Evolutionary conservation across 2,113 vertebrate genomes (phyloP), one percentile per base, ranked within the genome.

Genomic region (Ceyx melanurus): DNA sequence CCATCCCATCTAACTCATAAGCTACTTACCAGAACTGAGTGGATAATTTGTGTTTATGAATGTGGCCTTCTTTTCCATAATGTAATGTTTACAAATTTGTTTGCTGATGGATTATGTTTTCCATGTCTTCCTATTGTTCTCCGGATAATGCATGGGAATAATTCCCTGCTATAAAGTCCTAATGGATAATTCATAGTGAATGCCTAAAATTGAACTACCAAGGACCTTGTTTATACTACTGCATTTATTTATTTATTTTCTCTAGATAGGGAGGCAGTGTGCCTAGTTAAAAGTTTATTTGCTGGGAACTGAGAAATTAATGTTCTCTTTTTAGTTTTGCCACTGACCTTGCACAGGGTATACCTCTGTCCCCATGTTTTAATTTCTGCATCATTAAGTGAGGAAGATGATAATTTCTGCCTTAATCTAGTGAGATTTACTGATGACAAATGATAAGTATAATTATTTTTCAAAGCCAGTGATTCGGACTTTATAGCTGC

Each of bases 371-470:
- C 60, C 45, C 64, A 31, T 48, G 60, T 64, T 83, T 92, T 93
- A 84, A 89, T 93, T 89, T 93, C 87, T 92, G 78, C 87, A 76
- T 87, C 91, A 79, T 95, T 95, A 87, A 95, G 64, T 83, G 71
- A 90, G 51, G 60, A 92, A 79, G 68, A 83, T 60, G 61, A 71
- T 80, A 60, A 40, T 90, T 90, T 37, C 73, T 83, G 33, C 76
- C 35, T 57, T 67, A 56, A 56, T 62, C 82, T 91, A 42, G 40
- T 93, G 82, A 88, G 88, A 78, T 86, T 82, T 92, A 65, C 84
- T 86, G 67, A 73, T 86, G 64, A 88, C 67, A 82, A 93, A 56
- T 74, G 26, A 46, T 67, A 85, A 54, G 46, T 60, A 19, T 88
- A 91, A 87, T 89, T 80, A 82, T 80, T 95, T 87, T 74, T 89